phyloP scores from a whole-genome alignment of 2,888 invertebrate genomes.

The Lamellibrachia columna region DNA sequence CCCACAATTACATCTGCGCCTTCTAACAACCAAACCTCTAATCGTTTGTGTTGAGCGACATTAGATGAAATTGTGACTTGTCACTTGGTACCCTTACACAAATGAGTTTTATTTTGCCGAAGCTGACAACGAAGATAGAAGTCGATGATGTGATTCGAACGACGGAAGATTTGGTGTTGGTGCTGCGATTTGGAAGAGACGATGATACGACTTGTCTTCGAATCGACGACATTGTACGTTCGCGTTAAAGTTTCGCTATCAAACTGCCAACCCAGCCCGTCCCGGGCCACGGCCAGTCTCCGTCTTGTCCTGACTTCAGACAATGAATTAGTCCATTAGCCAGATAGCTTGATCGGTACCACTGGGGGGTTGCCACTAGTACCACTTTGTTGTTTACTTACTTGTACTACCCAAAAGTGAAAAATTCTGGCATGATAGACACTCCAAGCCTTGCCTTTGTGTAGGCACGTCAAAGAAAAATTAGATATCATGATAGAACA shows the following conservation, averaged over 20 bases:
- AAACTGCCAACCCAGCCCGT: too few relatives aligned
- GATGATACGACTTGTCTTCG: conserved; percentile 58
- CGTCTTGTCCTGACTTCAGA: too few relatives aligned
- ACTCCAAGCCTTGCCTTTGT: too few relatives aligned
- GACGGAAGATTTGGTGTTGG: conserved; percentile 61
- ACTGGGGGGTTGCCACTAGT: too few relatives aligned
- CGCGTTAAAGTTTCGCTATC: background rate
- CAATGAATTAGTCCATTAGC: too few relatives aligned
- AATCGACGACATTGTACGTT: conserved; percentile 60
- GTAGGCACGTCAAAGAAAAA: too few relatives aligned
- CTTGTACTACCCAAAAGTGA: too few relatives aligned
- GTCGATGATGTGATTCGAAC: conserved; percentile 57
- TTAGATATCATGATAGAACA: too few relatives aligned
- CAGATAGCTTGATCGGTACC: too few relatives aligned
- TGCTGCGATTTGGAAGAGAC: conserved; percentile 62
- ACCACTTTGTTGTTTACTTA: too few relatives aligned
- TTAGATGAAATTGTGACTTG: background rate
- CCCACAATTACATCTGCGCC: background rate
- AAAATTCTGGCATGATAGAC: too few relatives aligned
- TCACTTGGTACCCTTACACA: background rate
- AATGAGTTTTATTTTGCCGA: conserved; percentile 44
- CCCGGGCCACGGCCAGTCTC: too few relatives aligned
- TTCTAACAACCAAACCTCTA: background rate
- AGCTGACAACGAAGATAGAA: conserved; percentile 54
- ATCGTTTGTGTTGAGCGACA: background rate